A percentile compares a stretch with the other conserved stretches of the same genome.
Conservation (phyloP, 2,797 vertebrate species). For the Anguilla megastoma region DNA sequence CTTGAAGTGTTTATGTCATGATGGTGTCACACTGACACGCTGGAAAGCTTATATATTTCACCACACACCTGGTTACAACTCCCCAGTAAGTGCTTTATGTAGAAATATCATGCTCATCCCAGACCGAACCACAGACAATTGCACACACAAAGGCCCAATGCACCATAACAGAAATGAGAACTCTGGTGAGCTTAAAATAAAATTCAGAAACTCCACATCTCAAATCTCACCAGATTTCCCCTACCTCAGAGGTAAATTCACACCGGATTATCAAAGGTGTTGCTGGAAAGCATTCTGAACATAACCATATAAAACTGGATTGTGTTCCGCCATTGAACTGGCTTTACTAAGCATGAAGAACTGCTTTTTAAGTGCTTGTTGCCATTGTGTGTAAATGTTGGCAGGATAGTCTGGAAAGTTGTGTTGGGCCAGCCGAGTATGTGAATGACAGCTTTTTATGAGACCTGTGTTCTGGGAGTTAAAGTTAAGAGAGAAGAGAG, state of each 20-base stretch:
- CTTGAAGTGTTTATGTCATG: neutral
- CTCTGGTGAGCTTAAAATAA: neutral
- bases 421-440: neutral
- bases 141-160: neutral
- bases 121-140: neutral
- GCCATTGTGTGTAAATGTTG: neutral
- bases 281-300: neutral
- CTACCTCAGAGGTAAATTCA: neutral
- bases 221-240: neutral
- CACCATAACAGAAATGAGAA: neutral
- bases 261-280: neutral
- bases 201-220: conserved; percentile 9
- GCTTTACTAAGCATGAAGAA: neutral
- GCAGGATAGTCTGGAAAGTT: neutral
- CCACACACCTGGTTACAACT: neutral
- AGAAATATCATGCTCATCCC: neutral
- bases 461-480: neutral
- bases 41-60: neutral
- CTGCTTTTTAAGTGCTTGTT: neutral
- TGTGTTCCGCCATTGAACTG: neutral
- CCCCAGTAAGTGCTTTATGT: neutral
- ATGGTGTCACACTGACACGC: neutral
- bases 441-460: neutral
- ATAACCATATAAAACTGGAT: neutral
- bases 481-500: neutral